phyloP scores from a whole-genome alignment of 2,888 invertebrate species.

The Hermaeophaga mercurialis region DNA sequence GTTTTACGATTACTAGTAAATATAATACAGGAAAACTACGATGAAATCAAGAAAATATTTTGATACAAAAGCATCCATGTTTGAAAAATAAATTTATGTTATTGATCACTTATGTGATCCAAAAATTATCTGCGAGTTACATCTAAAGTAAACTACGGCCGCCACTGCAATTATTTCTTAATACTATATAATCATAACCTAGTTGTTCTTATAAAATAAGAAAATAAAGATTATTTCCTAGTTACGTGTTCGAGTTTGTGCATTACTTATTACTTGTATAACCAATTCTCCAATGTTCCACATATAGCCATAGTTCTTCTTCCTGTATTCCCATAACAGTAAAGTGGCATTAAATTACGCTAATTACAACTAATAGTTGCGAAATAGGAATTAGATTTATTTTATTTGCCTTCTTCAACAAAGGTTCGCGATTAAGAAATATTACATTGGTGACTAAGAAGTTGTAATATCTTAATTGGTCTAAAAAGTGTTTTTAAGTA shows the following conservation, averaged over 20 bases:
- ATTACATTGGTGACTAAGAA: background rate
- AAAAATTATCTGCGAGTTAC: too few relatives aligned
- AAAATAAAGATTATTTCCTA: constrained; percentile 7
- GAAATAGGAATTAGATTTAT: constrained; percentile 1
- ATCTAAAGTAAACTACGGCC: too few relatives aligned
- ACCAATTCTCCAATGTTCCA: background rate
- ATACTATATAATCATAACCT: background rate
- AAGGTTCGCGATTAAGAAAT: background rate
- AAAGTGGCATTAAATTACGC: constrained; percentile 3
- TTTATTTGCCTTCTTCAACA: background rate
- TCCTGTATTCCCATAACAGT: constrained; percentile 18
- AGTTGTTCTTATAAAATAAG: background rate
- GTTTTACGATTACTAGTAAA: too few relatives aligned
- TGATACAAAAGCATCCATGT: too few relatives aligned
- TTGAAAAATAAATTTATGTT: too few relatives aligned
- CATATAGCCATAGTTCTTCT: background rate
- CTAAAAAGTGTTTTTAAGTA: too few relatives aligned
- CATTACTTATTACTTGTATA: constrained; percentile 13
- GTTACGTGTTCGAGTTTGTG: background rate
- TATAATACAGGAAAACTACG: too few relatives aligned
- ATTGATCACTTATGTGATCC: too few relatives aligned
- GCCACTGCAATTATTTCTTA: too few relatives aligned
- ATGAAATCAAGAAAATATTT: too few relatives aligned
- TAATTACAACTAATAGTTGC: background rate
- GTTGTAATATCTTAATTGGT: too few relatives aligned